Conservation (phyloP, 2,113 vertebrate genomes). For the Gulo gulo region DNA sequence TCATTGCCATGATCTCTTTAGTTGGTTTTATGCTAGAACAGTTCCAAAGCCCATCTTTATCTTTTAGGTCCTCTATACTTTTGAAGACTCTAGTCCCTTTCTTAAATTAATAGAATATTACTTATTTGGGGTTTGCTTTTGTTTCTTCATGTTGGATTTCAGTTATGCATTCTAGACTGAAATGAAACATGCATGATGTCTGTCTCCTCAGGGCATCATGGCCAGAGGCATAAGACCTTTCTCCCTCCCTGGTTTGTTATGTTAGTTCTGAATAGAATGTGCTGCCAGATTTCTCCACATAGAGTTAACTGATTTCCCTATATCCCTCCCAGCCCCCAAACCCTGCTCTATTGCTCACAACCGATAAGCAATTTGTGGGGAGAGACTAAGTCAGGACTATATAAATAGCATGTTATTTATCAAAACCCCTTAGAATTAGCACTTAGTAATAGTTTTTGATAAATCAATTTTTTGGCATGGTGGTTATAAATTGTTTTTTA, state of each 20-base stretch:
- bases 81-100: not conserved
- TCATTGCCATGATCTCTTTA: not conserved
- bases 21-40: not conserved
- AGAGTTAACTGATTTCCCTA: not conserved
- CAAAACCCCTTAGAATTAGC: not conserved
- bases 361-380: not conserved
- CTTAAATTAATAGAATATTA: not conserved
- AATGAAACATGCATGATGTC: not conserved
- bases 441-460: not conserved
- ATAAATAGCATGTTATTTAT: not conserved
- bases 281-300: not conserved
- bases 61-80: not conserved
- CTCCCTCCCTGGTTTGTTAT: too few species aligned
- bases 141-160: not conserved
- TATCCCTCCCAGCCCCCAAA: fast-evolving
- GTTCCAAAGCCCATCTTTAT: not conserved
- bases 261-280: not conserved
- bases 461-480: not conserved
- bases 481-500: not conserved
- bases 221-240: not conserved
- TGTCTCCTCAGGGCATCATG: not conserved
- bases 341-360: not conserved
- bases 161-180: not conserved
- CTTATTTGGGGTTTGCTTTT: not conserved
- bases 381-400: not conserved